Evolutionary conservation across 1,140 invertebrate genomes (phyloP), one percentile per base, ranked within the genome.

Genomic region (Scaptomyza hsui): DNA sequence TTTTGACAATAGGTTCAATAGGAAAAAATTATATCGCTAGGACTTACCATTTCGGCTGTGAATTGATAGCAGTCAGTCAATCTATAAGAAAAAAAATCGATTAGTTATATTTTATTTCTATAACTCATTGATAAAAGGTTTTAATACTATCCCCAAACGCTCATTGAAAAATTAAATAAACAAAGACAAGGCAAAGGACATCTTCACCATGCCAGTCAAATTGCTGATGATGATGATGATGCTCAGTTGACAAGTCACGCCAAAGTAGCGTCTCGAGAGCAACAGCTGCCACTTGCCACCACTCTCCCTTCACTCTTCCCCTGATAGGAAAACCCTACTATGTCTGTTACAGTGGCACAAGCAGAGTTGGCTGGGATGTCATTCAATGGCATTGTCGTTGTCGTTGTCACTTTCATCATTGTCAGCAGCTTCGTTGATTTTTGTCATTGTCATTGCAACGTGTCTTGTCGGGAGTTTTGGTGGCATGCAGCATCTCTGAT

Each of bases 351-450:
- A 29, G 5, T 29, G 26, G 26, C 26, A 29, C 2, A n/a, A n/a
- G 5, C 47, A n/a, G 13, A 29, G 26, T 26, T 15, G 29, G 19
- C 15, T 37, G 10, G 35, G 13, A 26, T 67, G 52, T 57, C 62
- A 67, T 53, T 65, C 71, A 57, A 55, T 72, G 56, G 61, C 77
- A 71, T 77, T 85, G 82, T 7, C 26, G 26, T 5, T 29, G 26
- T 86, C 61, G 56, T 65, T 83, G 80, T 85, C 80, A 85, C 80
- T 85, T 80, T 83, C 75, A 80, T 80, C 80, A 80, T 73, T 86
- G 81, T 82, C 78, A 86, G 81, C 78, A 86, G 81, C 59, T 69
- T 59, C 48, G 71, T 72, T 75, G 74, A 75, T 89, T 83, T 29
- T 83, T 79, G 78, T 86, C 79, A 88, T 89, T 88, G 79, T 86